phyloP scores from a whole-genome alignment of 2,113 vertebrate species.

The Pachypanchax playfairii region DNA sequence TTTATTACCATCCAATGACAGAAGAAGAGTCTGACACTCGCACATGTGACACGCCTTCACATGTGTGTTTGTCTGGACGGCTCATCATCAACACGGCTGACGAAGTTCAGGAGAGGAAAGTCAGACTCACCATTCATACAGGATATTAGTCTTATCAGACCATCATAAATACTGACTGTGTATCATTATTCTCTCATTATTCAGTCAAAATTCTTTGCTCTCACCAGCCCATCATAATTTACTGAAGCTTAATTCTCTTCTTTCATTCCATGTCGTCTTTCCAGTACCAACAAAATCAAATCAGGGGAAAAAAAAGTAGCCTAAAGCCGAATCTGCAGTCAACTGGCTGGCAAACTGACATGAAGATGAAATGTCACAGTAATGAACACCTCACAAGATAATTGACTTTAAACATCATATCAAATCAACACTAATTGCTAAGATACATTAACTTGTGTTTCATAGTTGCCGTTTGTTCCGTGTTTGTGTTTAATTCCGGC shows the following conservation, averaged over 20 bases:
- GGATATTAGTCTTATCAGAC: slow-evolving; percentile 69
- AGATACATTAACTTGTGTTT: too few relatives aligned
- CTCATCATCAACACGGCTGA: slow-evolving; percentile 31
- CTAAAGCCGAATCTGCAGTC: too few relatives aligned
- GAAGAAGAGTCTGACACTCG: slow-evolving; percentile 36
- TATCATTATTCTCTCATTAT: slow-evolving; percentile 50
- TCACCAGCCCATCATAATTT: slow-evolving; percentile 52
- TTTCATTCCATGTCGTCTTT: too few relatives aligned
- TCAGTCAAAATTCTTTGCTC: slow-evolving; percentile 21
- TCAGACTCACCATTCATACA: slow-evolving; percentile 48
- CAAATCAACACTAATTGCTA: too few relatives aligned
- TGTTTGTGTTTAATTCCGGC: too few relatives aligned
- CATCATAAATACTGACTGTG: slow-evolving; percentile 60
- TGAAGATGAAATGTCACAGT: too few relatives aligned
- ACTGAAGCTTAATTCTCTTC: neutral
- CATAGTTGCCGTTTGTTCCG: too few relatives aligned
- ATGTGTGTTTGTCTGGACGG: neutral
- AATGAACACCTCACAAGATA: too few relatives aligned
- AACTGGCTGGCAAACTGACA: too few relatives aligned
- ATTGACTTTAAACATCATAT: too few relatives aligned
- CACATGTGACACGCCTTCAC: slow-evolving; percentile 5
- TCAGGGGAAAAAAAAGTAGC: neutral
- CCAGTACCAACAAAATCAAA: slow-evolving; percentile 12
- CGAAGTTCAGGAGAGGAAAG: slow-evolving; percentile 26
- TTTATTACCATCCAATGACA: slow-evolving; percentile 45